Percentiles rank a stretch among this genome's conserved stretches.
Evolutionary conservation across 1,140 invertebrate genomes (phyloP).

Genomic region (Lithobius niger): DNA sequence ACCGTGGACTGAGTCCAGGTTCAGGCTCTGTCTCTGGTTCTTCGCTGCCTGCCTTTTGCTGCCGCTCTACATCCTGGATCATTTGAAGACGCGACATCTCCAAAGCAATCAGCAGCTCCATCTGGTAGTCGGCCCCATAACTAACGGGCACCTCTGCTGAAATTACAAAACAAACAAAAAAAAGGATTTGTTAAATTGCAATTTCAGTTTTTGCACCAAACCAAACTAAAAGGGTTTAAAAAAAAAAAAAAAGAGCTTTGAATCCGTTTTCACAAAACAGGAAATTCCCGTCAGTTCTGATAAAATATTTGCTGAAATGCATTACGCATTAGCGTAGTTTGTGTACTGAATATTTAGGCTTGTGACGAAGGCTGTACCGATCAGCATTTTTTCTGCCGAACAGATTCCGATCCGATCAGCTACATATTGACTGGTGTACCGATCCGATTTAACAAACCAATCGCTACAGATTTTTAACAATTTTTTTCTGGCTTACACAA

Average conservation of each 20-base stretch:
- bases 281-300: too few species aligned
- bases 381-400: too few species aligned
- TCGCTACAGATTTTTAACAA: too few species aligned
- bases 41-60: slow-evolving; percentile 12
- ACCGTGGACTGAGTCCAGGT: not conserved
- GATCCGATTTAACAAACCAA: too few species aligned
- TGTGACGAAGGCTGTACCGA: too few species aligned
- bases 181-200: not conserved
- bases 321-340: too few species aligned
- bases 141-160: slow-evolving; percentile 24
- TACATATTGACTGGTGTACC: too few species aligned
- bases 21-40: not conserved
- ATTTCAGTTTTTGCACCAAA: not conserved
- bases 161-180: slow-evolving; percentile 14
- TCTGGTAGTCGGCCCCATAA: slow-evolving; percentile 39
- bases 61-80: slow-evolving; percentile 41
- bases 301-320: too few species aligned
- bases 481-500: too few species aligned
- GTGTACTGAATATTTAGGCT: too few species aligned
- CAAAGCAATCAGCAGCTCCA: slow-evolving; percentile 51
- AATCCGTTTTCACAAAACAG: too few species aligned
- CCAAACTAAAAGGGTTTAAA: not conserved
- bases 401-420: too few species aligned
- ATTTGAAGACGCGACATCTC: slow-evolving; percentile 58
- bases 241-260: not conserved